phyloP scores from a whole-genome alignment of 2,797 vertebrate genomes.

The Serranus cabrilla region DNA sequence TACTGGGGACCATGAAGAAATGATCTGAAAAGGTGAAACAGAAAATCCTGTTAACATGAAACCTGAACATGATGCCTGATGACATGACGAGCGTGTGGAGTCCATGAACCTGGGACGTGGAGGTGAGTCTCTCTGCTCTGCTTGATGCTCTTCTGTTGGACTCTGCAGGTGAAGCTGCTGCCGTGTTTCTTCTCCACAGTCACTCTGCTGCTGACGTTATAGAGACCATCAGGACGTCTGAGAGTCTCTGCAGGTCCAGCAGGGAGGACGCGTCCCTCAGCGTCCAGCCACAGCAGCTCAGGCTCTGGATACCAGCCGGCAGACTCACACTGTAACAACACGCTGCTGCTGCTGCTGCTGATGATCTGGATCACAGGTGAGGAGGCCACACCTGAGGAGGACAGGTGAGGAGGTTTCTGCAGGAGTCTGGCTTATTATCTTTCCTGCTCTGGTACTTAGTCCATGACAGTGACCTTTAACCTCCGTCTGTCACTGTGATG shows the following conservation, averaged over 20 bases:
- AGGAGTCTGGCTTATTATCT: too few relatives aligned
- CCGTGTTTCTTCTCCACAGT: conserved; percentile 12
- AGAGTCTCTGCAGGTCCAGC: neutral
- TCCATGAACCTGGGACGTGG: neutral
- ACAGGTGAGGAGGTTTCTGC: neutral
- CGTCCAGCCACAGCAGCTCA: conserved; percentile 16
- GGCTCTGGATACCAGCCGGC: conserved; percentile 18
- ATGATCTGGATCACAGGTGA: neutral
- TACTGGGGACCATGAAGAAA: neutral
- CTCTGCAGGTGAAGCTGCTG: conserved; percentile 14
- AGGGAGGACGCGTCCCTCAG: neutral
- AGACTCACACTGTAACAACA: conserved; percentile 8
- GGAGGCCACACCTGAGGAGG: neutral
- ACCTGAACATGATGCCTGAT: neutral
- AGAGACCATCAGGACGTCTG: conserved; percentile 11
- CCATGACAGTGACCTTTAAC: too few relatives aligned
- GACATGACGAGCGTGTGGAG: neutral
- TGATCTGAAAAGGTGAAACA: conserved; percentile 16
- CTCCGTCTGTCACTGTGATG: too few relatives aligned
- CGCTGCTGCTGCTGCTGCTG: neutral
- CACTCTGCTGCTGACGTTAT: conserved; percentile 24
- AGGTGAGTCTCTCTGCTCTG: neutral
- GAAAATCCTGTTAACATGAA: neutral
- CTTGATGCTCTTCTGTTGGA: neutral
- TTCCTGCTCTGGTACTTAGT: too few relatives aligned